Conservation (phyloP, 2,113 vertebrate genomes). For the Lanius collurio region DNA sequence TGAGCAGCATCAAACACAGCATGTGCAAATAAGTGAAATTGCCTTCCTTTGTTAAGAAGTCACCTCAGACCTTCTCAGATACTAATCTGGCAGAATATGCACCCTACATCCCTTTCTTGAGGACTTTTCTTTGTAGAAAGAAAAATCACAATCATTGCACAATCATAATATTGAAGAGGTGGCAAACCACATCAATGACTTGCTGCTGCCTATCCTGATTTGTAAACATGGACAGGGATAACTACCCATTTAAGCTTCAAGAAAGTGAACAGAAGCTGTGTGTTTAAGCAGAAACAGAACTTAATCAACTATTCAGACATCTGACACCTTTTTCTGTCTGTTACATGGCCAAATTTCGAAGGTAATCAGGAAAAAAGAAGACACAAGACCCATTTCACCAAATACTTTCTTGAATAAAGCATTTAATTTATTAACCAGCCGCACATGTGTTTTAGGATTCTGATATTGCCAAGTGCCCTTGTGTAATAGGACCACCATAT, state of each 20-base stretch:
- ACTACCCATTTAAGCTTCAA: not conserved
- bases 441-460: not conserved
- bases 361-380: not conserved
- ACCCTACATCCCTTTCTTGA: not conserved
- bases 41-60: not conserved
- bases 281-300: not conserved
- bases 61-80: not conserved
- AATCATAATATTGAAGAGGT: not conserved
- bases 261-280: not conserved
- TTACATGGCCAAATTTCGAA: accelerated
- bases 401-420: not conserved
- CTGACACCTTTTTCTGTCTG: not conserved
- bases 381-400: not conserved
- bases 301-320: not conserved
- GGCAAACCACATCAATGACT: not conserved
- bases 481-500: not conserved
- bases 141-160: not conserved
- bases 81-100: not conserved
- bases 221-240: not conserved
- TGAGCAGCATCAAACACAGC: not conserved
- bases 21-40: not conserved
- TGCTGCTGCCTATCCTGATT: not conserved
- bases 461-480: not conserved
- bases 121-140: not conserved
- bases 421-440: not conserved